Conservation (phyloP, 1,140 invertebrate species). For the Drosophila trapezifrons region DNA sequence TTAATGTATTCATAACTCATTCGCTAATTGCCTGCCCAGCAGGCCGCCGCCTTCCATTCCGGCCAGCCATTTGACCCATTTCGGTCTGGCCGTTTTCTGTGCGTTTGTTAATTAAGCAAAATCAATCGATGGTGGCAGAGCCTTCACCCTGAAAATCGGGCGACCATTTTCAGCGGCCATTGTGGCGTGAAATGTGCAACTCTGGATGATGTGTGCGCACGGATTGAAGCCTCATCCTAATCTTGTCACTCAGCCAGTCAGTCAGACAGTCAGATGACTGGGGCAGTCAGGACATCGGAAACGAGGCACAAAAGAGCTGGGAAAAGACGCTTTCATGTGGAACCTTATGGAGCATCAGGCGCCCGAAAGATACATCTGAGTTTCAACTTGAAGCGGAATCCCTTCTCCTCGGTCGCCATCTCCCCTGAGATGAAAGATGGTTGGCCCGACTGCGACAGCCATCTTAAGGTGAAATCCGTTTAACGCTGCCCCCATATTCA, state of each 20-base stretch:
- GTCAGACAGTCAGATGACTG: constrained; percentile 5
- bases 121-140: constrained; percentile 51
- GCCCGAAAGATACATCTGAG: constrained; percentile 6
- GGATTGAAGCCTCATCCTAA: constrained; percentile 36
- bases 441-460: constrained; percentile 8
- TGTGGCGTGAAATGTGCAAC: constrained; percentile 45
- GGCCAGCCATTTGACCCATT: constrained; percentile 43
- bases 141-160: constrained; percentile 9
- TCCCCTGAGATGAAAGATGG: constrained; percentile 11
- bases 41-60: constrained; percentile 1
- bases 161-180: constrained; percentile 58
- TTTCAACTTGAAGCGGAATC: constrained; percentile 1
- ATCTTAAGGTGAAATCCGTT: constrained; percentile 13
- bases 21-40: constrained; percentile 21
- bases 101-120: constrained; percentile 70
- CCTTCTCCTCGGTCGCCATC: neutral
- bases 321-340: constrained; percentile 12
- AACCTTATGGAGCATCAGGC: constrained; percentile 2
- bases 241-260: constrained; percentile 30
- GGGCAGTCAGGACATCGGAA: neutral
- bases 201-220: constrained; percentile 13
- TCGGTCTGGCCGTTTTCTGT: constrained; percentile 31
- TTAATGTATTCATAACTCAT: constrained; percentile 26
- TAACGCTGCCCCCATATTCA: constrained; percentile 6
- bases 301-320: neutral